phyloP scores from a whole-genome alignment of 23 tunicate species.

The Botrylloides violaceus region DNA sequence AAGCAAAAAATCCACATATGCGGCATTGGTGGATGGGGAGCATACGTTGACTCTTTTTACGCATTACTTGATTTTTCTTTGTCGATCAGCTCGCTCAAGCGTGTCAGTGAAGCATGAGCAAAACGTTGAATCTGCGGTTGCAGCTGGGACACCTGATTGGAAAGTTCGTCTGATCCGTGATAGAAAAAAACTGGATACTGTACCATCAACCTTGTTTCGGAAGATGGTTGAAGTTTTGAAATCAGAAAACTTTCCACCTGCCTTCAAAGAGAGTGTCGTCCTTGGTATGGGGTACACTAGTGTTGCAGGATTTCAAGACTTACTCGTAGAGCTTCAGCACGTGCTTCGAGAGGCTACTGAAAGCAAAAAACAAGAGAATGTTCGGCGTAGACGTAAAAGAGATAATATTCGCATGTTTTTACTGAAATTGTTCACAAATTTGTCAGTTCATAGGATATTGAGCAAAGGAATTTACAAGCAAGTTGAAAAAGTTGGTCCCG shows the following conservation, averaged over 20 bases:
- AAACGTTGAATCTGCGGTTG: conserved; percentile 28
- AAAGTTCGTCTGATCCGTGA: conserved; percentile 44
- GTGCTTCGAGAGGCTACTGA: conserved; percentile 61
- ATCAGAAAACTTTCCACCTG: conserved; percentile 18
- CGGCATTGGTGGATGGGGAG: conserved; percentile 31
- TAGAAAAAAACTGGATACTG: conserved; percentile 35
- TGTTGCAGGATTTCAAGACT: conserved; percentile 40
- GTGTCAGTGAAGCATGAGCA: conserved; percentile 41
- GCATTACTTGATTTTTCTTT: conserved; percentile 64
- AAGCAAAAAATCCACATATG: conserved; percentile 48
- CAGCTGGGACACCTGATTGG: conserved; percentile 93
- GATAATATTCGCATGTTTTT: conserved; percentile 50
- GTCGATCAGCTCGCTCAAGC: conserved; percentile 58
- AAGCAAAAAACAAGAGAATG: conserved; percentile 63
- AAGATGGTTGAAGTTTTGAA: conserved; percentile 30
- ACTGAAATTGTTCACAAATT: conserved; percentile 40
- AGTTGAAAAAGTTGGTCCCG: background rate
- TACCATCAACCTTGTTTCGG: conserved; percentile 45
- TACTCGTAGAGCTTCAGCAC: conserved; percentile 47
- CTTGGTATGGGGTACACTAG: conserved; percentile 73
- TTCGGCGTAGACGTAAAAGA: conserved; percentile 66
- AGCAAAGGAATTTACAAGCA: conserved; percentile 4
- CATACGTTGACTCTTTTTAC: conserved; percentile 48
- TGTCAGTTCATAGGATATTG: conserved; percentile 45
- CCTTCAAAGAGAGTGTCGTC: conserved; percentile 47